A percentile compares a stretch with the other conserved stretches of the same genome.
Evolutionary conservation across 2,797 vertebrate genomes (phyloP).

Genomic region (Parauchenoglanis ngamensis): DNA sequence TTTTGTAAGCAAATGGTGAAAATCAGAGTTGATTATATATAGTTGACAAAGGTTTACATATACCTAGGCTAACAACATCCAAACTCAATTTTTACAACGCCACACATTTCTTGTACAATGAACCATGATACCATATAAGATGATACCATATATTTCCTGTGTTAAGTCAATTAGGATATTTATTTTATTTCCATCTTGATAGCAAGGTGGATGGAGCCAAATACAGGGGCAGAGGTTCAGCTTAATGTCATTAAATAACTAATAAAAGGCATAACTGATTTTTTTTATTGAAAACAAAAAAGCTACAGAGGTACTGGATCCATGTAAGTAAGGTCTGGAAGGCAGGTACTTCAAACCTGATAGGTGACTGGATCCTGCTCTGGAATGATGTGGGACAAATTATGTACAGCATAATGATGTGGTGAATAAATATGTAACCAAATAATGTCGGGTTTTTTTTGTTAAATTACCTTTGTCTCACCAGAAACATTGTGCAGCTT

Average conservation of each 20-base stretch:
- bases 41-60: not conserved
- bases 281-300: not conserved
- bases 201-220: not conserved
- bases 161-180: not conserved
- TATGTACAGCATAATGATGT: not conserved
- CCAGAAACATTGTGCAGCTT: not conserved
- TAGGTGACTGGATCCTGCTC: not conserved
- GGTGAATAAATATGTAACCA: not conserved
- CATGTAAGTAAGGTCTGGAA: not conserved
- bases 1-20: conserved; percentile 9
- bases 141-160: not conserved
- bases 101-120: not conserved
- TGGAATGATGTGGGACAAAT: not conserved
- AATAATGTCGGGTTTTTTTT: not conserved
- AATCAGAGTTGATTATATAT: not conserved
- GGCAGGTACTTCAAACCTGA: not conserved
- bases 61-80: not conserved
- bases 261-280: not conserved
- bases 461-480: not conserved
- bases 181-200: not conserved
- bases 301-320: not conserved
- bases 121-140: too few relatives aligned
- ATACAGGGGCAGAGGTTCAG: not conserved
- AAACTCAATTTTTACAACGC: not conserved
- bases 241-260: not conserved